phyloP scores from a whole-genome alignment of 2,888 invertebrate genomes.

The Idaea aversata region DNA sequence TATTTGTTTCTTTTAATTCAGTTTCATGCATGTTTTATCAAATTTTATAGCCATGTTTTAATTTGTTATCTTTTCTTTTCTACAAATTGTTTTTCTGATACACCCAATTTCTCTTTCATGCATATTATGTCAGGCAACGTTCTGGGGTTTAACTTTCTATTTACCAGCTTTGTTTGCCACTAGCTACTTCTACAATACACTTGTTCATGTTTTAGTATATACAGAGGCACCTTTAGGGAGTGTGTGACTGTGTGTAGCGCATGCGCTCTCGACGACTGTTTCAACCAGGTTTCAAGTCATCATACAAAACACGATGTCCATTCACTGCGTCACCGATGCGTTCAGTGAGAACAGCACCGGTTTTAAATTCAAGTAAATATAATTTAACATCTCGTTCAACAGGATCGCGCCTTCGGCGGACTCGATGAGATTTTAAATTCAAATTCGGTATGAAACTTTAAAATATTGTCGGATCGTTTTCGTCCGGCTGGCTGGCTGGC shows the following conservation, averaged over 20 bases:
- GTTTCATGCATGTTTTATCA: neutral
- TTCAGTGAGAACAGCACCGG: slow-evolving; percentile 44
- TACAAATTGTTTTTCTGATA: neutral
- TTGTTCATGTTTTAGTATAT: slow-evolving; percentile 37
- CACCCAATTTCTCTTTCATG: neutral
- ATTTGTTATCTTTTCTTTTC: neutral
- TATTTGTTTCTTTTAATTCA: neutral
- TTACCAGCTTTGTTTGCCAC: slow-evolving; percentile 42
- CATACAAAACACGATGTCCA: slow-evolving; percentile 39
- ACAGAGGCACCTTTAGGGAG: slow-evolving; percentile 45
- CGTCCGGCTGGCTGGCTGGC: slow-evolving; percentile 36
- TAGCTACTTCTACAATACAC: slow-evolving; percentile 34
- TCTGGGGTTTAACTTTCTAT: slow-evolving; percentile 16
- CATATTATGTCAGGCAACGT: neutral
- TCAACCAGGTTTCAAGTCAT: slow-evolving; percentile 23
- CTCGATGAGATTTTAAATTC: slow-evolving; percentile 72
- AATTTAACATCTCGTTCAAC: slow-evolving; percentile 45
- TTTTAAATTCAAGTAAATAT: slow-evolving; percentile 63
- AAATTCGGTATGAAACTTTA: slow-evolving; percentile 73
- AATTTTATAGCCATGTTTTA: neutral
- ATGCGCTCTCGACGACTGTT: slow-evolving; percentile 64
- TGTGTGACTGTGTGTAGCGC: slow-evolving; percentile 69
- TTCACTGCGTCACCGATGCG: slow-evolving; percentile 72
- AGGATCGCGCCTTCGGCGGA: slow-evolving; percentile 52
- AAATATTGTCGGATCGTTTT: slow-evolving; percentile 58